phyloP scores from a whole-genome alignment of 2,888 invertebrate species.

The Mythimna lalbum region DNA sequence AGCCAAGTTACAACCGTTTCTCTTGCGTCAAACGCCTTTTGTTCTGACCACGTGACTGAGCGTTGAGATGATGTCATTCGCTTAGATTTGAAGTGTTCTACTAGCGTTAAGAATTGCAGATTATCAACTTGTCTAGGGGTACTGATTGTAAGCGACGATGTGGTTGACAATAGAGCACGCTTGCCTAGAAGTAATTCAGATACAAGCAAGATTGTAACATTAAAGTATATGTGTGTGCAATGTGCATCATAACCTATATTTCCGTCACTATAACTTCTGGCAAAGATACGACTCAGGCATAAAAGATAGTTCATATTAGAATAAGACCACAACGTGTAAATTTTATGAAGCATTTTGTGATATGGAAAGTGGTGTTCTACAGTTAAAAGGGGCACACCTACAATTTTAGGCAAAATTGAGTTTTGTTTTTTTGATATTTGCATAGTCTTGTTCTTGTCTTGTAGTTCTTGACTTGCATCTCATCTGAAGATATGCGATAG shows the following conservation, averaged over 20 bases:
- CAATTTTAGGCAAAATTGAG: background rate
- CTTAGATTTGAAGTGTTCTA: too few species aligned
- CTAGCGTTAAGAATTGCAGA: too few species aligned
- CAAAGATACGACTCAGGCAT: constrained; percentile 8
- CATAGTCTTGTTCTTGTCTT: too few species aligned
- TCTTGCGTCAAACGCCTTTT: too few species aligned
- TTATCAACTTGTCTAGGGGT: too few species aligned
- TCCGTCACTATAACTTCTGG: constrained; percentile 7
- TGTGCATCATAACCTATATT: constrained; percentile 30
- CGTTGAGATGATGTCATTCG: too few species aligned
- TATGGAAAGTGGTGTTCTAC: constrained; percentile 23
- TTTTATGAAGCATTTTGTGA: constrained; percentile 36
- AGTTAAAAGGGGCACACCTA: background rate
- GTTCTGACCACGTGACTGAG: too few species aligned
- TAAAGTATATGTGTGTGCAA: constrained; percentile 14
- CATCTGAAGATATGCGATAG: background rate
- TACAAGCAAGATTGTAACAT: background rate
- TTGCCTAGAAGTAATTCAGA: too few species aligned
- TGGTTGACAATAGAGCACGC: too few species aligned
- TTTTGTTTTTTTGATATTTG: background rate
- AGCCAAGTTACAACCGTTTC: too few species aligned
- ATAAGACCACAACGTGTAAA: constrained; percentile 26
- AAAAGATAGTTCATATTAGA: constrained; percentile 27
- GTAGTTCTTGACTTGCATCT: too few species aligned
- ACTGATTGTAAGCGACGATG: too few species aligned